Percentiles rank a stretch among this genome's conserved stretches.
Conservation (phyloP, 2,113 vertebrate genomes). For the Hystrix brachyura region DNA sequence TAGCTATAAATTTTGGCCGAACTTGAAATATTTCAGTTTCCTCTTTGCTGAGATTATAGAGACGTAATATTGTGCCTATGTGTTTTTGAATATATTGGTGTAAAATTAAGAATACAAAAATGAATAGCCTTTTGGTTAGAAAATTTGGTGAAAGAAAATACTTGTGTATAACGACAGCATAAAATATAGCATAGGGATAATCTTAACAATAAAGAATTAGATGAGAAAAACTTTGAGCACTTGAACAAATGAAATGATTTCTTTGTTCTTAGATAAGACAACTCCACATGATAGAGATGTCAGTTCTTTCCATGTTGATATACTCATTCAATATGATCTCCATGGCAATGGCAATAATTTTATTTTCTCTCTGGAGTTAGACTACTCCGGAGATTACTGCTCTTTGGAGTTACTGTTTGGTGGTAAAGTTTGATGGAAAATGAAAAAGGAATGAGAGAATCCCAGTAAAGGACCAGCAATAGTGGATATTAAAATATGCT, state of each 20-base stretch:
- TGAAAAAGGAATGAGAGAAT: background rate
- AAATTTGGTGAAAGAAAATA: constrained; percentile 24
- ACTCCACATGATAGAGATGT: background rate
- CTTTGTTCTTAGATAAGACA: background rate
- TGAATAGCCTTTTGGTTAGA: background rate
- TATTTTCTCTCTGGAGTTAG: background rate
- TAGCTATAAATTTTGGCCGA: background rate
- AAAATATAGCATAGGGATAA: background rate
- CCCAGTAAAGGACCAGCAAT: background rate
- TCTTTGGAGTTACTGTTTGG: background rate
- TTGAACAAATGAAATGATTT: constrained; percentile 32
- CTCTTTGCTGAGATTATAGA: background rate
- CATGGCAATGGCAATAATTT: background rate
- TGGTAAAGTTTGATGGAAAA: constrained; percentile 35
- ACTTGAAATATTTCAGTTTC: constrained; percentile 54
- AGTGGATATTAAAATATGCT: background rate
- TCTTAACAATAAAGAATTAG: background rate
- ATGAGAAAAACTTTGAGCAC: background rate
- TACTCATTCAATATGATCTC: background rate
- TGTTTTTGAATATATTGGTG: background rate
- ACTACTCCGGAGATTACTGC: background rate
- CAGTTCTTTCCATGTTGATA: background rate
- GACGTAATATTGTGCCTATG: background rate
- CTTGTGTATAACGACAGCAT: background rate
- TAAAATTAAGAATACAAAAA: constrained; percentile 6